Evolutionary conservation across 1,140 invertebrate genomes (phyloP).

Genomic region (Mizuhopecten yessoensis): DNA sequence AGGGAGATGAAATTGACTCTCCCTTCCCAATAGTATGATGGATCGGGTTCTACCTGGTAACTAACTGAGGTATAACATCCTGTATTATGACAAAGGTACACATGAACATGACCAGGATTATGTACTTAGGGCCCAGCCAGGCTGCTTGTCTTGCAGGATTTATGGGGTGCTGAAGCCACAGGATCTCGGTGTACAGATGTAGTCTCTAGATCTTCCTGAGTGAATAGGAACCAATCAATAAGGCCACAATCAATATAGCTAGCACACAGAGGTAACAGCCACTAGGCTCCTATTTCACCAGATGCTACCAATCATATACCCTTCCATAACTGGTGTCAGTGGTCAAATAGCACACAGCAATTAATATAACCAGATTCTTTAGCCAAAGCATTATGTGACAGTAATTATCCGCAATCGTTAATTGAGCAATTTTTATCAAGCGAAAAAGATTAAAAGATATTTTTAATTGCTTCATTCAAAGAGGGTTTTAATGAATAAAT

Average conservation of each 20-base stretch:
- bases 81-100: slow-evolving; percentile 2
- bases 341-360: slow-evolving; percentile 15
- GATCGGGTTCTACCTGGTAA: background rate
- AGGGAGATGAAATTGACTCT: background rate
- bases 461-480: background rate
- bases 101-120: slow-evolving; percentile 1
- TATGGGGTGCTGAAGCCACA: slow-evolving; percentile 22
- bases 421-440: background rate
- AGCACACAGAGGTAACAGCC: slow-evolving; percentile 23
- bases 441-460: background rate
- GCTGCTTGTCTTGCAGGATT: slow-evolving; percentile 37
- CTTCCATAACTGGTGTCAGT: slow-evolving; percentile 4
- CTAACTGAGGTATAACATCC: background rate
- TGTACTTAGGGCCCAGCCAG: background rate
- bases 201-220: background rate
- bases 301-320: slow-evolving; percentile 38
- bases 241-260: slow-evolving; percentile 9
- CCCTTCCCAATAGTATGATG: background rate
- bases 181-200: background rate
- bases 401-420: slow-evolving; percentile 13
- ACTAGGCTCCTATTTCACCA: slow-evolving; percentile 32
- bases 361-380: background rate
- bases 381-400: slow-evolving; percentile 4
- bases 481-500: background rate
- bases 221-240: slow-evolving; percentile 30